Conservation (phyloP, 2,888 invertebrate genomes). For the Lepidonotus clava region DNA sequence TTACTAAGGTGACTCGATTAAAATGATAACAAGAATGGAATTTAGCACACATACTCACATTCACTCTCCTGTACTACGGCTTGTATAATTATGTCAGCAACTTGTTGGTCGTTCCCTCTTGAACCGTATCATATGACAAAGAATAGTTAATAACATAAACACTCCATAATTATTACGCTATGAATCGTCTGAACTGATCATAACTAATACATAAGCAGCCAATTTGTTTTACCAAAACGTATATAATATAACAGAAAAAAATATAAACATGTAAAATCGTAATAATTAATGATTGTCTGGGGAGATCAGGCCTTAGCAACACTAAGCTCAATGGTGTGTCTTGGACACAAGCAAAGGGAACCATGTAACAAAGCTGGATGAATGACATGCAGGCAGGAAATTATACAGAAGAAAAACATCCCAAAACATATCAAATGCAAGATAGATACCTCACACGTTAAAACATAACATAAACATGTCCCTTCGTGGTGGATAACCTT, state of each 20-base stretch:
- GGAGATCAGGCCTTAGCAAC: constrained; percentile 47
- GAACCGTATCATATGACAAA: constrained; percentile 33
- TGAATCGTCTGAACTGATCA: constrained; percentile 1
- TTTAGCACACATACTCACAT: constrained; percentile 36
- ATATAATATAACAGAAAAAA: constrained; percentile 41
- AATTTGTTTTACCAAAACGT: neutral
- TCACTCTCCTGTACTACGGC: constrained; percentile 1
- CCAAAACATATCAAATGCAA: constrained; percentile 41
- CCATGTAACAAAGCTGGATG: constrained; percentile 44
- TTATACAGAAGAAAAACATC: constrained; percentile 25
- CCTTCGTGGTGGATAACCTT: neutral
- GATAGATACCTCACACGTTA: neutral
- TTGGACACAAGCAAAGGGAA: constrained; percentile 39
- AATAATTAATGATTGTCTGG: constrained; percentile 45
- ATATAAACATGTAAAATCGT: constrained; percentile 17
- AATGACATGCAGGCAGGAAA: constrained; percentile 7
- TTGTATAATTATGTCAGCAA: neutral
- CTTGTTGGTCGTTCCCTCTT: neutral
- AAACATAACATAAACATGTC: neutral
- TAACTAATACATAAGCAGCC: constrained; percentile 25
- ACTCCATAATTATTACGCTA: constrained; percentile 8
- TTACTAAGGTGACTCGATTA: constrained; percentile 11
- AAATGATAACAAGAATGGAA: neutral
- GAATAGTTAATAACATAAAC: neutral
- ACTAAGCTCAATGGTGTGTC: neutral